Base-by-base conservation (phyloP, 2,888 invertebrate species). In the Drosophila sordidula region DNA sequence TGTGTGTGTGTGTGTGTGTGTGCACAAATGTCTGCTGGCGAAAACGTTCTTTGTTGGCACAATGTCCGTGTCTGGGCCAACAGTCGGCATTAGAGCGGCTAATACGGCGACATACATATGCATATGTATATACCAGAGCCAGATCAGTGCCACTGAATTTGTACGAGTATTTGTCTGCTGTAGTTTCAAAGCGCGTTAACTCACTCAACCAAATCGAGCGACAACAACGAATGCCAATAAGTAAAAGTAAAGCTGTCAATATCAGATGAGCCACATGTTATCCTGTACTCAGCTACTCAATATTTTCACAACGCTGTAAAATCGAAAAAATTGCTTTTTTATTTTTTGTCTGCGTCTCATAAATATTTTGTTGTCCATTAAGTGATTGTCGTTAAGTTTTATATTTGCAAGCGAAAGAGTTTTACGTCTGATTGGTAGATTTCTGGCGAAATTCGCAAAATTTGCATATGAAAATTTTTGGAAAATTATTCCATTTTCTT, bases 131-230 rank as follows among this genome's bases (percentile, higher is more conserved):
- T 45, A 3, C 25, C 49, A 54, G 18, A 51, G 54, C 22, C 50
- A 50, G 47, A 52, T 63, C 69, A 51, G 36, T 54, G 16, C 47
- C 56, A 57, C 49, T 56, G 52, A 47, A 45, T 49, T 50, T 66
- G 47, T 39, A 49, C 18, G 34, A 46, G 32, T 54, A 26, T 68
- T 46, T 41, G 41, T 29, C 41, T 38, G 34, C 54, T 66, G 54
- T 55, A 70, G 71, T 64, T 59, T 41, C 65, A 46, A 64, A 78
- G 65, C 58, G 65, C 57, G 46, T 68, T 64, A 72, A 73, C 57
- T 67, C 78, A 69, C 57, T 75, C 63, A 77, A 73, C 74, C 78
- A 73, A 72, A 72, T 50, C 68, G 47, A 49, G 38, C 49, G 55
- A 66, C 62, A 67, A 56, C 56, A 61, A 55, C 51, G 57, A 71